Evolutionary conservation across 2,888 invertebrate genomes (phyloP), one percentile per base, ranked within the genome.

Genomic region (Diarsia dahlii): DNA sequence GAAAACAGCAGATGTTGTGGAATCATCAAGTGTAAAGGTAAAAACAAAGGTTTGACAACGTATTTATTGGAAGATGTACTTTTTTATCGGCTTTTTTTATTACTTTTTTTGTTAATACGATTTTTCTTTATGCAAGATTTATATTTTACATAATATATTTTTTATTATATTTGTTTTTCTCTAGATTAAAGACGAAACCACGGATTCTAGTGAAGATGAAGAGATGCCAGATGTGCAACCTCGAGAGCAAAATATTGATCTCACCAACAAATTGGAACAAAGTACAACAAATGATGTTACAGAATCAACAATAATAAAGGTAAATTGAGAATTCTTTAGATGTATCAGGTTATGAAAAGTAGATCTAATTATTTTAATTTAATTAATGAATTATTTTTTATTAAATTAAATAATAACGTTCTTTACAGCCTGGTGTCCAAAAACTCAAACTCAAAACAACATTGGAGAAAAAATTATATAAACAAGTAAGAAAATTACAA

Each of bases 401-500:
- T 28, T 9, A 15, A 48, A 48, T 34, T 12, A 39, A 5, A 39
- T 39, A 8, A 23, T 48, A 9, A n/a, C 12, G 3, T 50, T 56
- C 0, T 63, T 65, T 0, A 34, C 78, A 78, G 79, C 13, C 71
- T 20, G 46, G 70, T 18, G 23, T 65, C 3, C 45, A 60, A 78
- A 56, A 64, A n/a, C 3, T 58, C 20, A 66, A 58, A 39, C 13
- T 50, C 23, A 64, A 13, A 48, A 79, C 73, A 39, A 2, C 18
- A 56, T 34, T 67, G 6, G 79, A 79, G 28, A 79, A 15, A n/a
- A 74, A 45, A 58, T 68, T 80, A 58, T 39, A 60, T 4, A 18
- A 54, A 20, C 58, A 80, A 74, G 58, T 79, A 1, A 54, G 12
- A 60, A 64, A 28, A 68, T 48, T 79, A 60, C 46, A 48, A 64